Percentiles rank a stretch among this genome's conserved stretches.
These are phyloP conservation scores for Nothoprocta perdicaria DNA, from an alignment of 2,113 vertebrate genomes.

Conservation along the genomic window DNA sequence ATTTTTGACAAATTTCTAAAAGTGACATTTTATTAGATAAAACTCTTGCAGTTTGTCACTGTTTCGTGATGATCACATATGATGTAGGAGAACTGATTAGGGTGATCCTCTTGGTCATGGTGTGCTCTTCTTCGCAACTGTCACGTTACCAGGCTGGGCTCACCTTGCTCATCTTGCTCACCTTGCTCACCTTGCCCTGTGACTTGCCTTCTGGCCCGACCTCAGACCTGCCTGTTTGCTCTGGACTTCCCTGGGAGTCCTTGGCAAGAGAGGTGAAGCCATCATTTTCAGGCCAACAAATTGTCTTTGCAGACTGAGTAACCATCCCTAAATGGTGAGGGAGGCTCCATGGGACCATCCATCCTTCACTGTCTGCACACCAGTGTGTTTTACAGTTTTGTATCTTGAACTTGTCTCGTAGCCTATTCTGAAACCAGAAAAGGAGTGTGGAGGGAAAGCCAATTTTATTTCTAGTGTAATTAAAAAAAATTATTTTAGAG, in stretches of 20 bases:
- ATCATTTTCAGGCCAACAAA: background rate
- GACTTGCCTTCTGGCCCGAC: background rate
- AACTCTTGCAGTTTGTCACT: background rate
- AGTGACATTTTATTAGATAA: background rate
- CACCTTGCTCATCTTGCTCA: background rate
- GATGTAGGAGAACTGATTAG: background rate
- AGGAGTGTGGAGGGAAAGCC: background rate
- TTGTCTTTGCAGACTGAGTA: background rate
- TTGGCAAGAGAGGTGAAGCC: background rate
- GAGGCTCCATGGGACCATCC: background rate
- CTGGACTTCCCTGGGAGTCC: background rate
- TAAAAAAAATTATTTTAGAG: background rate
- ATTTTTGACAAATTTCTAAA: background rate
- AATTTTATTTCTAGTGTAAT: background rate
- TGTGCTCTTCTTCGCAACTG: too few relatives aligned
- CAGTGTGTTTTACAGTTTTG: background rate
- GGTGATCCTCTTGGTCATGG: background rate
- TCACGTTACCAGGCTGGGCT: background rate
- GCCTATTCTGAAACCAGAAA: background rate
- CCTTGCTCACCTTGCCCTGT: background rate
- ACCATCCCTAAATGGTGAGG: background rate
- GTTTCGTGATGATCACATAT: background rate
- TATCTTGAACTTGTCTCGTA: background rate
- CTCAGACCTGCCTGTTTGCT: accelerated
- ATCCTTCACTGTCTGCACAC: background rate